Evolutionary conservation across 2,797 vertebrate species (phyloP), one percentile per base, ranked within the genome.

Genomic region (Alectoris magna): DNA sequence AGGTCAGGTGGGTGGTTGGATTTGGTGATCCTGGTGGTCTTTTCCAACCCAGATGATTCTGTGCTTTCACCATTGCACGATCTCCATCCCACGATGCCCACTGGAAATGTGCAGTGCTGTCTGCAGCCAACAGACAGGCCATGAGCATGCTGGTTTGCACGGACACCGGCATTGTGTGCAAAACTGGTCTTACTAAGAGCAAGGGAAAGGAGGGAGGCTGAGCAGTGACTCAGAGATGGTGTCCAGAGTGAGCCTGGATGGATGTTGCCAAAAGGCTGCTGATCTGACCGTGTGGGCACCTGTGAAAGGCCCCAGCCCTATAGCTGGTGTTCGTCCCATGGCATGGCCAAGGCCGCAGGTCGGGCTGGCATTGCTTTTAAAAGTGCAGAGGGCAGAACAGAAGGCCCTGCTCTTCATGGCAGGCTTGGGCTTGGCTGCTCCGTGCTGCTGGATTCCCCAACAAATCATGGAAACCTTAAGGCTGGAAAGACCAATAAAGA

Each of bases 81-180:
- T 55, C 29, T 31, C 27, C 53, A 18, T 55, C 53, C 53, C 53
- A 2, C 6, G 53, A 31, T 55, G 31, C 29, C 16, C 53, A 55
- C 4, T 17, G 29, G 29, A 31, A 29, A 53, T 4, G 27, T 29
- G 27, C 51, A 29, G 51, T 17, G 6, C 51, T 53, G 27, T 17
- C 51, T 53, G 51, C 51, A 53, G 51, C 51, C 51, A 29, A 31
- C 16, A 9, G 68, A 18, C 16, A 49, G 55, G 23, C 62, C 14
- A 3, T 39, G 27, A 4, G 31, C 5, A 5, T 46, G 21, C 38
- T 51, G 56, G 43, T 46, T 46, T 80, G 3, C 3, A 0, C 0
- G 63, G 79, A 14, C 63, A 29, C 68, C 11, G 44, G 51, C 53
- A 31, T 9, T 4, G 16, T 11, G 53, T 31, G 53, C 27, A 31